phyloP scores from a whole-genome alignment of 2,113 vertebrate species.

The Antechinus flavipes region DNA sequence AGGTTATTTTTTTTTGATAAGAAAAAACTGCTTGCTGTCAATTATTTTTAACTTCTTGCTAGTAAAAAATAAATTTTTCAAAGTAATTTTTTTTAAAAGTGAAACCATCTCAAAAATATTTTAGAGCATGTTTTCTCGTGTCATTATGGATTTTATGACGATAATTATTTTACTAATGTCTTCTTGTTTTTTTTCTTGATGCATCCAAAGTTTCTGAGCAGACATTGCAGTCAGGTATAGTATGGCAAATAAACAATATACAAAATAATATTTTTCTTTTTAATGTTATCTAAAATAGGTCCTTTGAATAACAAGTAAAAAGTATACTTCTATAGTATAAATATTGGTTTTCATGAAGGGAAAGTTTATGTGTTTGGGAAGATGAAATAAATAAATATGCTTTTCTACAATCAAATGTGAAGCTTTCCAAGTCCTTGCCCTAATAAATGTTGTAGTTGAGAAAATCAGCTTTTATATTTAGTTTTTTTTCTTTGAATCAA shows the following conservation, averaged over 20 bases:
- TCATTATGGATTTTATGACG: conserved; percentile 19
- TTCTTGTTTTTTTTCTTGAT: conserved; percentile 85
- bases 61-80: conserved; percentile 12
- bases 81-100: conserved; percentile 1
- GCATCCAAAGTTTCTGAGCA: conserved; percentile 97
- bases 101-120: conserved; percentile 1
- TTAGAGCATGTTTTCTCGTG: conserved; percentile 15
- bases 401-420: conserved; percentile 29
- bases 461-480: conserved; percentile 34
- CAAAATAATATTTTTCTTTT: conserved; percentile 56
- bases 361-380: conserved; percentile 33
- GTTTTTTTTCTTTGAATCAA: conserved; percentile 20
- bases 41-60: conserved; percentile 16
- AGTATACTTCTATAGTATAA: background rate
- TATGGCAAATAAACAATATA: conserved; percentile 82
- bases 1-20: background rate
- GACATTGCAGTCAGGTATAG: conserved; percentile 99
- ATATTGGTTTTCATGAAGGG: conserved; percentile 51
- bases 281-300: conserved; percentile 58
- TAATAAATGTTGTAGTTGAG: conserved; percentile 34
- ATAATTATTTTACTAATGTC: conserved; percentile 78
- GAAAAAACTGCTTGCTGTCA: background rate
- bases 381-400: conserved; percentile 9
- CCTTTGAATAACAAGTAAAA: conserved; percentile 28
- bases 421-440: conserved; percentile 9